Conservation (phyloP, 2,888 invertebrate genomes). For the Trichopria drosophilae region DNA sequence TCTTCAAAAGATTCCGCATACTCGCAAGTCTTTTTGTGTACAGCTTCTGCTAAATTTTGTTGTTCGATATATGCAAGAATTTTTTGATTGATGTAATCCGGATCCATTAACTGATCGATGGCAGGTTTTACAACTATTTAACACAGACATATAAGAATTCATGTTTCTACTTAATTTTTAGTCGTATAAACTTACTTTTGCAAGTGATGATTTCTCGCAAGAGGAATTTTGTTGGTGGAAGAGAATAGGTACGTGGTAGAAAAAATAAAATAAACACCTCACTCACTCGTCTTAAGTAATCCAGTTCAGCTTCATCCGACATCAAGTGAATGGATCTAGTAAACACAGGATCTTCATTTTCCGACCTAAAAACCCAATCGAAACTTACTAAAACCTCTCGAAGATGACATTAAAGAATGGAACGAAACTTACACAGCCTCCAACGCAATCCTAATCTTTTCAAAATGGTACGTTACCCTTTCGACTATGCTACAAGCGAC, state of each 20-base stretch:
- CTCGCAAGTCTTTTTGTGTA: conserved; percentile 80
- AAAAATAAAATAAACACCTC: conserved; percentile 81
- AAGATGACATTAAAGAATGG: conserved; percentile 5
- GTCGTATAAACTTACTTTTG: conserved; percentile 76
- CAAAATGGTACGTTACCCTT: conserved; percentile 82
- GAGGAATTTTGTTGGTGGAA: conserved; percentile 77
- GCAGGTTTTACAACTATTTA: conserved; percentile 75
- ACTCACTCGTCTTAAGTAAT: conserved; percentile 79
- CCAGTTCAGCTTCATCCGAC: conserved; percentile 74
- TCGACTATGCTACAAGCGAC: conserved; percentile 81
- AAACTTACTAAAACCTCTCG: conserved; percentile 15
- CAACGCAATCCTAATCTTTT: conserved; percentile 78
- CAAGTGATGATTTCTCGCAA: conserved; percentile 82
- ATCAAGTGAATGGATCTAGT: conserved; percentile 74
- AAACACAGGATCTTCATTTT: conserved; percentile 66
- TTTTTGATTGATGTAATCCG: conserved; percentile 89
- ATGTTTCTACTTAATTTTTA: conserved; percentile 1
- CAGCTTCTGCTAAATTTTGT: conserved; percentile 75
- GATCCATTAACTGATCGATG: conserved; percentile 82
- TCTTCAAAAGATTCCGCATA: conserved; percentile 90
- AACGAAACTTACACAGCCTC: conserved; percentile 69
- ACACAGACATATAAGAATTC: neutral
- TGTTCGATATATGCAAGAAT: conserved; percentile 81
- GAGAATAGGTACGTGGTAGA: conserved; percentile 78
- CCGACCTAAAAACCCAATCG: conserved; percentile 41